Evolutionary conservation across 2,888 invertebrate species (phyloP).

Genomic region (Rhyacophila evoluta): DNA sequence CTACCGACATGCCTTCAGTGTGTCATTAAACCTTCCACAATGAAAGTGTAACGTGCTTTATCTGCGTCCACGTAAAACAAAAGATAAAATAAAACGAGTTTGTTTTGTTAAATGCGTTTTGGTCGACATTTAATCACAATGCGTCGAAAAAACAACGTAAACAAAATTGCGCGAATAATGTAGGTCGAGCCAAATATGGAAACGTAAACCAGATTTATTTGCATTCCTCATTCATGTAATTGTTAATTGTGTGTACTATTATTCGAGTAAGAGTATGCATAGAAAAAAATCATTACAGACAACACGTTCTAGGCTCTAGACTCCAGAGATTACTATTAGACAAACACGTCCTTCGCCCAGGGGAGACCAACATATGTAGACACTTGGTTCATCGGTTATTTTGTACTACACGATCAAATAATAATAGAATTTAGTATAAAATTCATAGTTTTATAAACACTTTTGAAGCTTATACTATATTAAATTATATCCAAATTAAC

Average conservation of each 20-base stretch:
- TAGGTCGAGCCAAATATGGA: background rate
- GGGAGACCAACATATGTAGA: too few relatives aligned
- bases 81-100: background rate
- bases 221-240: background rate
- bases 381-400: too few relatives aligned
- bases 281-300: too few relatives aligned
- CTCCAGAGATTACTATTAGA: too few relatives aligned
- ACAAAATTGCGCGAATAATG: background rate
- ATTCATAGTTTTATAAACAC: too few relatives aligned
- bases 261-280: too few relatives aligned
- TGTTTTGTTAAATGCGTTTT: background rate
- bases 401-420: too few relatives aligned
- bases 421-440: too few relatives aligned
- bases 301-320: too few relatives aligned
- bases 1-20: background rate
- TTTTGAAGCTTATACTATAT: too few relatives aligned
- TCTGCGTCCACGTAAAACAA: background rate
- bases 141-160: background rate
- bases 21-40: constrained; percentile 5
- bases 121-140: background rate
- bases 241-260: background rate
- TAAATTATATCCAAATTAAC: too few relatives aligned
- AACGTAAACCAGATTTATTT: background rate
- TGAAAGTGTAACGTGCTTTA: background rate
- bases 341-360: too few relatives aligned